Evolutionary conservation across 2,888 invertebrate species (phyloP), one percentile per base, ranked within the genome.

Genomic region (Cryptus viduatorius): DNA sequence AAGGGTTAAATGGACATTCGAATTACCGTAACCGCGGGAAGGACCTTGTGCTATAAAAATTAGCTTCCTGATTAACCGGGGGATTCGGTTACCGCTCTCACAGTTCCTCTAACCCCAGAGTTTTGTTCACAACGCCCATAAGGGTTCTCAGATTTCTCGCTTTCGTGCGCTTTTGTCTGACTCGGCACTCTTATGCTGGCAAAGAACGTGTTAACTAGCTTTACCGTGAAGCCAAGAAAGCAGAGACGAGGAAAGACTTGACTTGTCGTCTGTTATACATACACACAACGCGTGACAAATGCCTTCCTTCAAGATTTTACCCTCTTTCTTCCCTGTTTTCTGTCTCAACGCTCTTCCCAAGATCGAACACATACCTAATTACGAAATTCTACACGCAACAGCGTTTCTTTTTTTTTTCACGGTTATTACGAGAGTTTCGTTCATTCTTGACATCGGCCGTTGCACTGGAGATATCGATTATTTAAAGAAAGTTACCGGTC

Each of bases 351-450:
- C 42, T 10, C 3, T 67, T 59, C 48, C 50, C 19, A 29, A 64
- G 14, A 67, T 61, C 56, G 76, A 72, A 29, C 37, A 67, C 42
- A 37, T 46, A 71, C n/a, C 73, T 44, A 78, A 82, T 82, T 79
- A 69, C 46, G 61, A 73, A 67, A 78, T 75, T 69, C 53, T 19
- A 50, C 29, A 77, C 29, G 53, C 71, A 67, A 19, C 48, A 24
- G 14, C 50, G 24, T 65, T 5, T 67, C 72, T 4, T 61, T 79
- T 46, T 56, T 29, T 53, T 16, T 44, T 16, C 4, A 44, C 24
- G 24, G 24, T 24, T 24, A 1, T 24, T 24, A 24, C 24, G 24
- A 24, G 24, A 24, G 24, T 24, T 44, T 24, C 59, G 68, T 31
- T 65, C 56, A 42, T 42, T 75, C 24, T 44, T 31, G 19, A 31